Percentiles rank a stretch among this genome's conserved stretches.
Evolutionary conservation across 1,140 invertebrate species (phyloP).

Genomic region (Spodoptera frugiperda): DNA sequence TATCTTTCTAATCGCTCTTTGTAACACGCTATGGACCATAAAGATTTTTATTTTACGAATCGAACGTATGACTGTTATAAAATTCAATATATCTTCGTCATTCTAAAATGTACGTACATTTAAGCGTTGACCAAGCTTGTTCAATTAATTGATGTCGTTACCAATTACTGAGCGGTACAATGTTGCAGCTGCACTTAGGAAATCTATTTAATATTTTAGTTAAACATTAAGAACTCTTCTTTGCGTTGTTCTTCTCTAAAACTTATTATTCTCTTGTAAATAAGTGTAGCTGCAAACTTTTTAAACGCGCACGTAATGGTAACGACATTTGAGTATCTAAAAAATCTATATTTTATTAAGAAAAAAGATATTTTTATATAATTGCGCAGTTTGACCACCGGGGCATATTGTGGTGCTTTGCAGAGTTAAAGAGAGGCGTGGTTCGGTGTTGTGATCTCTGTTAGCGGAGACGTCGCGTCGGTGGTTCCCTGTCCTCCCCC

Average conservation of each 20-base stretch:
- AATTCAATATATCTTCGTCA: slow-evolving; percentile 25
- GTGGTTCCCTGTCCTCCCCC: not conserved
- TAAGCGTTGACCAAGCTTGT: slow-evolving; percentile 49
- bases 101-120: slow-evolving; percentile 32
- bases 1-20: slow-evolving; percentile 43
- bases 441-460: slow-evolving; percentile 64
- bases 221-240: slow-evolving; percentile 40
- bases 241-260: slow-evolving; percentile 26
- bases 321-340: slow-evolving; percentile 30
- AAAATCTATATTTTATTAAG: slow-evolving; percentile 61
- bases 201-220: slow-evolving; percentile 34
- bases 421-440: slow-evolving; percentile 56
- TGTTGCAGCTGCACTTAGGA: slow-evolving; percentile 28
- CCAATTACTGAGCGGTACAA: not conserved
- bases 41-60: slow-evolving; percentile 53
- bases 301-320: slow-evolving; percentile 1
- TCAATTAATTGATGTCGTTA: slow-evolving; percentile 41
- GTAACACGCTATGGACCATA: slow-evolving; percentile 52
- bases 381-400: slow-evolving; percentile 74
- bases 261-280: slow-evolving; percentile 28
- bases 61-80: slow-evolving; percentile 45
- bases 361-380: slow-evolving; percentile 69
- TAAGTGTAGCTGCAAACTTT: slow-evolving; percentile 22
- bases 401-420: slow-evolving; percentile 78
- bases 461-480: slow-evolving; percentile 10